phyloP scores from a whole-genome alignment of 2,888 invertebrate species.

The Mactromeris polynyma region DNA sequence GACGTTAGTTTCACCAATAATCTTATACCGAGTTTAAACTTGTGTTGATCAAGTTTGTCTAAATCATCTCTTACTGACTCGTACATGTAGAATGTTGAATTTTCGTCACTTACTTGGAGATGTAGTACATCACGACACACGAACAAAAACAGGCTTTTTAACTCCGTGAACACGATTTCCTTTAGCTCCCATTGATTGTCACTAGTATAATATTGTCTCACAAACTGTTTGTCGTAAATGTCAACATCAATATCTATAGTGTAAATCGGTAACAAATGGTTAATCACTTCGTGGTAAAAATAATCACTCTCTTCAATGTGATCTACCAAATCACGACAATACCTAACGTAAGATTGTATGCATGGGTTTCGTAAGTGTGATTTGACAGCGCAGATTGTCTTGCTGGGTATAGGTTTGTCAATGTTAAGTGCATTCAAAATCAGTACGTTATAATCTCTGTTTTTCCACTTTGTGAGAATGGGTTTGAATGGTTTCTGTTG shows the following conservation, averaged over 20 bases:
- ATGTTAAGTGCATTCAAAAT: slow-evolving; percentile 24
- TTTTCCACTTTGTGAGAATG: slow-evolving; percentile 30
- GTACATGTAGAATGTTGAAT: slow-evolving; percentile 29
- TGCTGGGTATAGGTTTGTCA: slow-evolving; percentile 26
- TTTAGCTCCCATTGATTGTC: slow-evolving; percentile 24
- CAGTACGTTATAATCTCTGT: slow-evolving; percentile 17
- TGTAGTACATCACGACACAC: slow-evolving; percentile 8
- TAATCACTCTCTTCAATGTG: slow-evolving; percentile 22
- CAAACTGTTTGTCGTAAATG: slow-evolving; percentile 34
- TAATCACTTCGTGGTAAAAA: slow-evolving; percentile 30
- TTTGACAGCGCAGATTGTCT: background rate
- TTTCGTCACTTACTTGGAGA: background rate
- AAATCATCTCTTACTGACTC: slow-evolving; percentile 29
- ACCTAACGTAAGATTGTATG: slow-evolving; percentile 11
- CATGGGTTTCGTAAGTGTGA: slow-evolving; percentile 16
- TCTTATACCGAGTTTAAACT: slow-evolving; percentile 24
- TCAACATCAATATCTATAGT: slow-evolving; percentile 25
- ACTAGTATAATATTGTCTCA: slow-evolving; percentile 1
- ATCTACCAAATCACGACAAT: slow-evolving; percentile 12
- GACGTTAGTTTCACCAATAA: slow-evolving; percentile 14
- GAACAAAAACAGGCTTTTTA: background rate
- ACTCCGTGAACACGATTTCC: background rate
- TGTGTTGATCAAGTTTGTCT: background rate
- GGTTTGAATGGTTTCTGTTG: slow-evolving; percentile 38
- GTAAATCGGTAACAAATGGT: slow-evolving; percentile 34